Evolutionary conservation across 2,888 invertebrate species (phyloP).

Genomic region (Megaustenia siamemsis): DNA sequence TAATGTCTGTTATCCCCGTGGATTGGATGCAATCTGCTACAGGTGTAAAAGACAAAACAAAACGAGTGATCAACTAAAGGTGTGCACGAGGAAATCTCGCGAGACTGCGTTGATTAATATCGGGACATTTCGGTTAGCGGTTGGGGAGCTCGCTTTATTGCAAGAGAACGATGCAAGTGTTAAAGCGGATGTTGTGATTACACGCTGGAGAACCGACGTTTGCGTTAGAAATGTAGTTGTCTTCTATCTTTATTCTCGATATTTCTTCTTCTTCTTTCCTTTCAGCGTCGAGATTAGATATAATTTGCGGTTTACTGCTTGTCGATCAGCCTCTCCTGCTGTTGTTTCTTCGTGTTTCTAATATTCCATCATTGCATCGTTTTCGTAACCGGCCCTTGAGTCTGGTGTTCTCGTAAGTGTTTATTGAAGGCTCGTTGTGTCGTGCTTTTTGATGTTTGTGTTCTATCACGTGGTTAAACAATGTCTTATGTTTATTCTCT

Average conservation of each 20-base stretch:
- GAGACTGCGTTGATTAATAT: slow-evolving; percentile 28
- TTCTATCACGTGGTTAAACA: no score
- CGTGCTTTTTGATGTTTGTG: no score
- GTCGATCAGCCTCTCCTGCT: no score
- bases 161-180: background rate
- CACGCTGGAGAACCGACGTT: background rate
- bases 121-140: slow-evolving; percentile 25
- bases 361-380: no score
- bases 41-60: slow-evolving; percentile 30
- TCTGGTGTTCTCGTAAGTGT: no score
- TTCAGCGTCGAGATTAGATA: no score
- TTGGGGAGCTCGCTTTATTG: background rate
- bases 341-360: no score
- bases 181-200: background rate
- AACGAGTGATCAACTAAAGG: slow-evolving; percentile 30
- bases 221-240: background rate
- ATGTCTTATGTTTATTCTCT: no score
- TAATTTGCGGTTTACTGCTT: no score
- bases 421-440: no score
- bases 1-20: slow-evolving; percentile 11
- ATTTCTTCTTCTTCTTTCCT: background rate
- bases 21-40: slow-evolving; percentile 9
- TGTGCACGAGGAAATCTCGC: slow-evolving; percentile 28
- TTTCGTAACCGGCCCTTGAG: no score
- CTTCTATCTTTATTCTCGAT: background rate